Percentiles rank a stretch among this genome's conserved stretches.
Conservation (phyloP, 2,113 vertebrate genomes). For the Pongo abelii region DNA sequence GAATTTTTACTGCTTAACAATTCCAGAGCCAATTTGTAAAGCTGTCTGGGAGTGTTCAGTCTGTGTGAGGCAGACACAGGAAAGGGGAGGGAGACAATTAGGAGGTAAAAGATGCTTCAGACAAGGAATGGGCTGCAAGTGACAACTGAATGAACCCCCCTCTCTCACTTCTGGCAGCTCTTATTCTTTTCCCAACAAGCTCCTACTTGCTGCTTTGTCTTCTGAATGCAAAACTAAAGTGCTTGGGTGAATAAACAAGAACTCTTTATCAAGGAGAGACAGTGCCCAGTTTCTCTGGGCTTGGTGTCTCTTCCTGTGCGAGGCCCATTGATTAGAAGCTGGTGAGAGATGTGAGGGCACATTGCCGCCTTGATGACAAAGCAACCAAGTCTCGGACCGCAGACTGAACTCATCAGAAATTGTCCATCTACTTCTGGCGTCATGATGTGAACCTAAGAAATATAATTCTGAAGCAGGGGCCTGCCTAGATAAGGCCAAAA, state of each 20-base stretch:
- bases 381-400: not conserved
- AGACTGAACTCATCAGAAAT: not conserved
- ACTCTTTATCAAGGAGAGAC: constrained; percentile 28
- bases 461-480: not conserved
- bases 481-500: not conserved
- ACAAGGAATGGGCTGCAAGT: constrained; percentile 23
- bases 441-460: not conserved
- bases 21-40: constrained; percentile 62
- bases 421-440: not conserved
- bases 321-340: constrained; percentile 31
- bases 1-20: constrained; percentile 41
- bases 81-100: constrained; percentile 43
- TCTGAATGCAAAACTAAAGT: not conserved
- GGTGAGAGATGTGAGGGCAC: not conserved
- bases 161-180: not conserved
- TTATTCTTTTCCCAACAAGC: constrained; percentile 40
- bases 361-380: not conserved
- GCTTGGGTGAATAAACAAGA: constrained; percentile 24
- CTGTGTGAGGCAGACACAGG: constrained; percentile 4
- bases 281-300: not conserved
- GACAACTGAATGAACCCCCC: constrained; percentile 37
- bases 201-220: constrained; percentile 49
- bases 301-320: not conserved
- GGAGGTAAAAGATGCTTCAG: constrained; percentile 47
- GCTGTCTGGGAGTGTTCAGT: constrained; percentile 21